Conservation (phyloP, 1,140 invertebrate species). For the Lamellibrachia luymesi region DNA sequence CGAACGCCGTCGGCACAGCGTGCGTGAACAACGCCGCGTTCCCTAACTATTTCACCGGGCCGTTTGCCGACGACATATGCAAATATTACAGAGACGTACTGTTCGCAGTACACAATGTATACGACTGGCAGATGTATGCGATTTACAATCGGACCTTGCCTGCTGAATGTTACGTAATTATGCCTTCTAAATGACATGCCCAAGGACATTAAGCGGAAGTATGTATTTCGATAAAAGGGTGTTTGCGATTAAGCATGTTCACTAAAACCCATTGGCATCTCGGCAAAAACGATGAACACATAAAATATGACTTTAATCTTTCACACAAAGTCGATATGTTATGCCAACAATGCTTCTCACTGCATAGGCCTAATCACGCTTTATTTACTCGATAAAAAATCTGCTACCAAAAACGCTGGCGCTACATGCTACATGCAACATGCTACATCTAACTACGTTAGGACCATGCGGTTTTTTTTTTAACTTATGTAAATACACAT, state of each 20-base stretch:
- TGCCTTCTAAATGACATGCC: neutral
- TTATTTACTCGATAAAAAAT: too few relatives aligned
- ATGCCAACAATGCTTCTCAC: too few relatives aligned
- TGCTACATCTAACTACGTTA: too few relatives aligned
- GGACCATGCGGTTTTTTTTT: too few relatives aligned
- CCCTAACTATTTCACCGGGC: neutral
- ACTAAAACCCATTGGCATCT: neutral
- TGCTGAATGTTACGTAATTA: neutral
- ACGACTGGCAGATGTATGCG: neutral
- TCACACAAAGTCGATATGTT: too few relatives aligned
- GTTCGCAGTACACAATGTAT: neutral
- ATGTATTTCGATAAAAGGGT: neutral
- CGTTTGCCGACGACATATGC: neutral
- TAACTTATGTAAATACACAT: too few relatives aligned
- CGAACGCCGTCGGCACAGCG: slow-evolving; percentile 8
- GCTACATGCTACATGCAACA: too few relatives aligned
- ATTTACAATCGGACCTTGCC: neutral
- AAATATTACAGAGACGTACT: neutral
- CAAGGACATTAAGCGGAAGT: neutral
- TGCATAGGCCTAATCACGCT: too few relatives aligned
- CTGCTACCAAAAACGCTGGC: too few relatives aligned
- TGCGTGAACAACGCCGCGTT: neutral
- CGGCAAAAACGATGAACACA: too few relatives aligned
- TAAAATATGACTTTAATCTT: too few relatives aligned
- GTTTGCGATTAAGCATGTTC: too few relatives aligned